Evolutionary conservation across 2,113 vertebrate species (phyloP).

Genomic region (Alexandromys fortis): DNA sequence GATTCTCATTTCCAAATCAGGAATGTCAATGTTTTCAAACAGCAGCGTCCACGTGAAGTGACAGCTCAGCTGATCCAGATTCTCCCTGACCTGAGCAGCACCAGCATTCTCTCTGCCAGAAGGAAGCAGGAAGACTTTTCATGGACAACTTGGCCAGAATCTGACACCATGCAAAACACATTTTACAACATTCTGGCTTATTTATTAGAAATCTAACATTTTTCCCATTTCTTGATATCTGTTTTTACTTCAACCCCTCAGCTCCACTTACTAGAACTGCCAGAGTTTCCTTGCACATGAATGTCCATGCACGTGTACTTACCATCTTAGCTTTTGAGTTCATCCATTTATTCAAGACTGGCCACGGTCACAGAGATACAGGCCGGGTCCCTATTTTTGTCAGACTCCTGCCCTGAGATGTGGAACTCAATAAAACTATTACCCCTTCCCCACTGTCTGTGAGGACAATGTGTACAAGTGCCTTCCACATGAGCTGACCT

Average conservation of each 20-base stretch:
- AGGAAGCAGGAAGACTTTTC: constrained; percentile 15
- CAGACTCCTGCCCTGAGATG: not conserved
- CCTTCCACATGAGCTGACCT: not conserved
- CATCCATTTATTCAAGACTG: not conserved
- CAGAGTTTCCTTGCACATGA: not conserved
- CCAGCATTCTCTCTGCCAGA: constrained; percentile 61
- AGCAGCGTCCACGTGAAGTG: constrained; percentile 89
- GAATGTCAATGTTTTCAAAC: constrained; percentile 73
- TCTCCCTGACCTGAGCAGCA: constrained; percentile 63
- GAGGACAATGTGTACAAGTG: not conserved
- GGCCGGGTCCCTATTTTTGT: no score
- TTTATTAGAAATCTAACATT: not conserved
- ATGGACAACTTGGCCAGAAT: not conserved
- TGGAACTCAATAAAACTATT: not conserved
- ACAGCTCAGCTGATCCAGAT: constrained; percentile 81
- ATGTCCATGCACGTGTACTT: not conserved
- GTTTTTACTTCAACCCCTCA: not conserved
- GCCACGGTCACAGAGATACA: not conserved
- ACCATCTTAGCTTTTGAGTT: not conserved
- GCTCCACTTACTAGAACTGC: no score
- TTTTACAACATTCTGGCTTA: not conserved
- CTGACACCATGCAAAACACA: not conserved
- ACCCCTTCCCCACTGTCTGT: not conserved
- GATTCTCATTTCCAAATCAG: constrained; percentile 70
- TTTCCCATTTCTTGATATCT: not conserved